Base-by-base conservation (phyloP, 64 coral and sea anemone species). In the Stylophora pistillata region DNA sequence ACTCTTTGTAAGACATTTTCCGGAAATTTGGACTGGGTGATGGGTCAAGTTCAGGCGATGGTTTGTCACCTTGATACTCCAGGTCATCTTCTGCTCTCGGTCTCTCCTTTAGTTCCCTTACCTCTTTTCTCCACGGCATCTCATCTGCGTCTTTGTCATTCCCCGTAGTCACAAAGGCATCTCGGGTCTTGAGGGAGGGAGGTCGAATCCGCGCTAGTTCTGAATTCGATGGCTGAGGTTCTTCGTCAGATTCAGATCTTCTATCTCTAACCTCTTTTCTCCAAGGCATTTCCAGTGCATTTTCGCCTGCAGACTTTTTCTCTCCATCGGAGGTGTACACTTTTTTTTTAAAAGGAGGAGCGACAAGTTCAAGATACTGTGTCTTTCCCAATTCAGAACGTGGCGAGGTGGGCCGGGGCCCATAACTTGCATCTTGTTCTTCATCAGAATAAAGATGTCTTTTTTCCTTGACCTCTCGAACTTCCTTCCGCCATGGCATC, bases 1-100 rank as follows among this genome's bases (percentile, higher is more conserved):
- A 92, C 9, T 92, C 90, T 57, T 92, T 92, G 73, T 92, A 92
- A 2, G 80, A 84, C 21, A 84, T 53, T 69, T 27, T 84, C 13
- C 80, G 80, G 17, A 84, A 37, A n/a, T 84, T 70, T 64, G 80
- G 31, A 3, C 11, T 41, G 3, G 80, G 6, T 25, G 80, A 84
- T 2, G 30, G 13, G n/a, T 84, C 80, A 5, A 26, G 13, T 53
- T 69, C 60, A 17, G 80, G 31, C 1, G 20, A 2, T 15, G 61
- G 20, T 21, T 34, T 69, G 20, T 84, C 80, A 47, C 69, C 80
- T 54, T 23, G 20, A 84, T 84, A 70, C 62, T 84, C 62, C 17
- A 30, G n/a, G 1, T 64, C 78, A 9, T 84, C 80, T 26, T 84
- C 80, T 70, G 80, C 53, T 23, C 62, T 68, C 23, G 80, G 58